Conservation (phyloP, 2,797 vertebrate species). For the Lates japonicus region DNA sequence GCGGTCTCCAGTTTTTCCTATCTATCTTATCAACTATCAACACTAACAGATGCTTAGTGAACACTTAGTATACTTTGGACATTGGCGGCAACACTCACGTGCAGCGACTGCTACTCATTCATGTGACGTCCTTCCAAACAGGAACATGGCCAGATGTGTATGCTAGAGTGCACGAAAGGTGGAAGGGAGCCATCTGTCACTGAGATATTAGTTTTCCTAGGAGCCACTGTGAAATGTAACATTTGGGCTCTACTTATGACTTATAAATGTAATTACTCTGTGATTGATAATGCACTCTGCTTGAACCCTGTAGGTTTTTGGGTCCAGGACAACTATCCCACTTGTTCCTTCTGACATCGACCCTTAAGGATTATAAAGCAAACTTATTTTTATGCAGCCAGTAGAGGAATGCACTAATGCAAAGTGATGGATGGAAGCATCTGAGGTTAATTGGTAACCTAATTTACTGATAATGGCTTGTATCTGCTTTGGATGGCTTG, state of each 20-base stretch:
- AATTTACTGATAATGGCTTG: constrained; percentile 45
- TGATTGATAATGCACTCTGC: constrained; percentile 61
- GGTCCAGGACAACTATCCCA: constrained; percentile 34
- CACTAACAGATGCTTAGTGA: background rate
- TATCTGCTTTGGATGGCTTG: constrained; percentile 12
- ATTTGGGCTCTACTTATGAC: constrained; percentile 52
- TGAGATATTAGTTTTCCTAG: constrained; percentile 51
- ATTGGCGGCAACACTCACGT: background rate
- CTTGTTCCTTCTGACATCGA: constrained; percentile 20
- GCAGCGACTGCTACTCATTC: constrained; percentile 11
- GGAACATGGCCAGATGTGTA: constrained; percentile 33
- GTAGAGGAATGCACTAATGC: constrained; percentile 37
- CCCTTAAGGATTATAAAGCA: constrained; percentile 36
- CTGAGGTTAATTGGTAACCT: constrained; percentile 43
- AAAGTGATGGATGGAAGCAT: constrained; percentile 56
- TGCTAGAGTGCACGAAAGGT: constrained; percentile 31
- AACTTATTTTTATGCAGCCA: constrained; percentile 25
- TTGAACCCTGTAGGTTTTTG: constrained; percentile 26
- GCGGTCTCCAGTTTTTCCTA: too few relatives aligned
- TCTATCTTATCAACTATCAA: background rate
- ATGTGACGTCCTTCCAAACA: constrained; percentile 38
- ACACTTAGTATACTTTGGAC: background rate
- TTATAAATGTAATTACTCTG: constrained; percentile 51
- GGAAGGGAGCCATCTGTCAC: constrained; percentile 60
- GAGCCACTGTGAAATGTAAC: constrained; percentile 39